Percentiles rank a stretch among this genome's conserved stretches.
Evolutionary conservation across 2,113 vertebrate species (phyloP).

Genomic region (Pachyramphus minor): DNA sequence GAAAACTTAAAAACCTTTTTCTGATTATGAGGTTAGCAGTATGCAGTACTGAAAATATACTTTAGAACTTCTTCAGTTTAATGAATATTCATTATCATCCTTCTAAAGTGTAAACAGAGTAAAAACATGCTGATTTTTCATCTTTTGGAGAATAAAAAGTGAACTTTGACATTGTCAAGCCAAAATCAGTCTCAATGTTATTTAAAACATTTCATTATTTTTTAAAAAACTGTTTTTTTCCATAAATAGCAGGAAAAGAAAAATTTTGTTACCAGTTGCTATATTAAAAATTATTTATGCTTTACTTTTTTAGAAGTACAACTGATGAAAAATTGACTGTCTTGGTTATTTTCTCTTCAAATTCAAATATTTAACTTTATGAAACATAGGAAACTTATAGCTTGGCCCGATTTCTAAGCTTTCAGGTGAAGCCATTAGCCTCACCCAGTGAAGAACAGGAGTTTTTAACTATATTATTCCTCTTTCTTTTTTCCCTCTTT

Average conservation of each 20-base stretch:
- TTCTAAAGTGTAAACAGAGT: neutral
- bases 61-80: neutral
- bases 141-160: neutral
- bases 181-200: neutral
- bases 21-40: neutral
- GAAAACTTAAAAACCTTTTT: neutral
- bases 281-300: neutral
- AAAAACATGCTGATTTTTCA: neutral
- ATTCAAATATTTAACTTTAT: neutral
- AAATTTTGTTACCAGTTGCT: neutral
- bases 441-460: neutral
- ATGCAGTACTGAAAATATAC: neutral
- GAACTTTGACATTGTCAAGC: neutral
- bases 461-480: rapidly evolving
- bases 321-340: neutral
- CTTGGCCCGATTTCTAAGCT: neutral
- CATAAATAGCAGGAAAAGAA: neutral
- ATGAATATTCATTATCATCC: neutral
- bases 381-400: neutral
- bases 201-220: neutral
- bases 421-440: neutral
- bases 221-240: neutral
- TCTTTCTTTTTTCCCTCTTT: neutral
- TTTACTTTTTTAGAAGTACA: neutral
- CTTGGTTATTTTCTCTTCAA: neutral